These are phyloP conservation scores for Halcyon chelicuti DNA, from an alignment of 2,797 vertebrate species.

Conservation along the genomic window DNA sequence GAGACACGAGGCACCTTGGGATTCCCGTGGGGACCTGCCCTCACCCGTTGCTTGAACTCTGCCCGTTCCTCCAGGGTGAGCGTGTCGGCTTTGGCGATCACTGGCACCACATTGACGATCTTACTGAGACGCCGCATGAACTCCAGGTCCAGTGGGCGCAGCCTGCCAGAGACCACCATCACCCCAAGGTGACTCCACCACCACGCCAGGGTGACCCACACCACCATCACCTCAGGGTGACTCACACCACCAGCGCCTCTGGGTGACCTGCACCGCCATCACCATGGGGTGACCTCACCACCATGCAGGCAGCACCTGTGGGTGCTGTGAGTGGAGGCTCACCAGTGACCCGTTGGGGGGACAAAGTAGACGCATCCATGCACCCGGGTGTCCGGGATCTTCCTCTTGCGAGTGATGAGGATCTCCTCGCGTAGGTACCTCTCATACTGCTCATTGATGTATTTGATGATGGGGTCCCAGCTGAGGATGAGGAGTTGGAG, in stretches of 20 bases:
- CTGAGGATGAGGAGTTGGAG: constrained; percentile 64
- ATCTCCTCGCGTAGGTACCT: constrained; percentile 93
- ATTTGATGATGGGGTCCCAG: constrained; percentile 93
- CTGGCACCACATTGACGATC: constrained; percentile 93
- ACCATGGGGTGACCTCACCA: not conserved
- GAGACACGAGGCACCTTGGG: fast-evolving
- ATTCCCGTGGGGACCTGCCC: not conserved
- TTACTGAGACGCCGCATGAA: constrained; percentile 91
- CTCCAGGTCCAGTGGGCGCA: constrained; percentile 92
- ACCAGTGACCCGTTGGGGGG: constrained; percentile 94
- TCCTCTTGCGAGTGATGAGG: constrained; percentile 89
- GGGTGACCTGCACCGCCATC: not conserved
- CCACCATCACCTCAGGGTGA: not conserved
- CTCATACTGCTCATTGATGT: constrained; percentile 94
- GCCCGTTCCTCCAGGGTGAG: constrained; percentile 93
- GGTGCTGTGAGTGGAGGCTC: constrained; percentile 6
- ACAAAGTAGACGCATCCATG: constrained; percentile 96
- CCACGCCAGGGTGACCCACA: not conserved
- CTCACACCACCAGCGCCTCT: not conserved
- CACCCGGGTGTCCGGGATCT: constrained; percentile 92
- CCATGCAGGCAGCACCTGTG: not conserved
- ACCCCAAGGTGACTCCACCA: not conserved
- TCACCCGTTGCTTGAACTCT: constrained; percentile 91
- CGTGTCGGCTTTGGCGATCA: constrained; percentile 94
- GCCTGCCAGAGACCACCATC: constrained; percentile 74